These are phyloP conservation scores for Somateria mollissima DNA, from an alignment of 2,797 vertebrate species.

Conservation along the genomic window DNA sequence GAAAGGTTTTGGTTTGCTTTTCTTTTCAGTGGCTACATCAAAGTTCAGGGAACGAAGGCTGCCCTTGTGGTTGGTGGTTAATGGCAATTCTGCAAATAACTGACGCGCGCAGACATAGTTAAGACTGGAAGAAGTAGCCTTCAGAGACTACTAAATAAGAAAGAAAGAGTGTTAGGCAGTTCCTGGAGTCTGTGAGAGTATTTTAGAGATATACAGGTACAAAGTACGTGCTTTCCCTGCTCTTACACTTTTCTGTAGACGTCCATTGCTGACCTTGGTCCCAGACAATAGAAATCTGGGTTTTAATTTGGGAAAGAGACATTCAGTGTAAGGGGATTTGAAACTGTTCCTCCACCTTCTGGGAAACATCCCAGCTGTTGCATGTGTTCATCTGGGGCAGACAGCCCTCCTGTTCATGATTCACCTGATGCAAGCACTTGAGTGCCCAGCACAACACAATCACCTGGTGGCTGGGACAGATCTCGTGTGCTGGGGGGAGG, in stretches of 20 bases:
- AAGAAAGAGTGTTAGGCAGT: rapidly evolving
- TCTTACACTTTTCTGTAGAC: not conserved
- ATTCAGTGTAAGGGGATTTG: not conserved
- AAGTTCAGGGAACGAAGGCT: not conserved
- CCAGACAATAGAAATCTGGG: rapidly evolving
- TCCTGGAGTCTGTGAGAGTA: not conserved
- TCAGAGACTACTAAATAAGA: not conserved
- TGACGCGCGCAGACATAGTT: not conserved
- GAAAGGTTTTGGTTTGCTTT: not conserved
- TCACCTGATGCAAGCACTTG: not conserved
- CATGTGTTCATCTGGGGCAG: rapidly evolving
- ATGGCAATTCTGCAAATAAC: not conserved
- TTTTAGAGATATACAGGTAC: not conserved
- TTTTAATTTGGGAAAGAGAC: not conserved
- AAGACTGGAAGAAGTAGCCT: not conserved
- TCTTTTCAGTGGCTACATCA: too few relatives aligned
- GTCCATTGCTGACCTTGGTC: rapidly evolving
- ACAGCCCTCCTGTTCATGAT: not conserved
- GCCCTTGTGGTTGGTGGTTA: not conserved
- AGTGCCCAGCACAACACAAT: not conserved
- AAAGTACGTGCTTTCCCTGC: rapidly evolving
- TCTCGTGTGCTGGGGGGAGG: not conserved
- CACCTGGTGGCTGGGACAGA: not conserved
- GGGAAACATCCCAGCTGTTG: not conserved
- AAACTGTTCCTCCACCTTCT: not conserved